Conservation (phyloP, 2,888 invertebrate species). For the Drosophila formosana region DNA sequence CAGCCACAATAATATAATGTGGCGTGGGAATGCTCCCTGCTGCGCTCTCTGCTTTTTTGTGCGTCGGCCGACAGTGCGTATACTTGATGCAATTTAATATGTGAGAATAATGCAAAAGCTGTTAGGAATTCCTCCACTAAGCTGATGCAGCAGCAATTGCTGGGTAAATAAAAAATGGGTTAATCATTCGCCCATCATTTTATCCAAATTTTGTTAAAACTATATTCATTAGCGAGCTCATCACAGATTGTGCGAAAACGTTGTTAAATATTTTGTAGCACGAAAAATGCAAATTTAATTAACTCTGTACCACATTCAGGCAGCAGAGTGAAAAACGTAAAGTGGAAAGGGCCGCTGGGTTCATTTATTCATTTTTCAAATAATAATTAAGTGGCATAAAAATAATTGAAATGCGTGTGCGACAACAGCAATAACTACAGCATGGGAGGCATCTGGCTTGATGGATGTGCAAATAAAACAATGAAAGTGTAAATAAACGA, state of each 20-base stretch:
- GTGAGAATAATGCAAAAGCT: background rate
- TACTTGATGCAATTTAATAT: conserved; percentile 19
- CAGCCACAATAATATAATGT: conserved; percentile 33
- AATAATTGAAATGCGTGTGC: conserved; percentile 54
- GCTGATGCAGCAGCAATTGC: background rate
- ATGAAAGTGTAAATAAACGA: conserved; percentile 54
- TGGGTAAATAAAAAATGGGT: conserved; percentile 20
- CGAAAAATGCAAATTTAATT: conserved; percentile 65
- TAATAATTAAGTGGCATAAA: conserved; percentile 66
- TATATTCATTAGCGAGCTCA: conserved; percentile 40
- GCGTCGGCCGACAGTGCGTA: conserved; percentile 14
- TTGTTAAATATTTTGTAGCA: conserved; percentile 54
- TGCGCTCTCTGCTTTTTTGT: conserved; percentile 22
- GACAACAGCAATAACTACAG: conserved; percentile 37
- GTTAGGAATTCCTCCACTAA: background rate
- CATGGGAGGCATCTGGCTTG: conserved; percentile 22
- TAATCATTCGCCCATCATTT: conserved; percentile 21
- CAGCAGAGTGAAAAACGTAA: background rate
- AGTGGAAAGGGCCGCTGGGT: background rate
- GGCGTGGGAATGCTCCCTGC: conserved; percentile 27
- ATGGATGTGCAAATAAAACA: conserved; percentile 60
- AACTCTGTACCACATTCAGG: conserved; percentile 29
- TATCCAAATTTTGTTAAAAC: conserved; percentile 19
- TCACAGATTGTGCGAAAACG: conserved; percentile 30
- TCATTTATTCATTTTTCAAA: conserved; percentile 63